phyloP scores from a whole-genome alignment of 2,113 vertebrate genomes.

The Nycticebus coucang region DNA sequence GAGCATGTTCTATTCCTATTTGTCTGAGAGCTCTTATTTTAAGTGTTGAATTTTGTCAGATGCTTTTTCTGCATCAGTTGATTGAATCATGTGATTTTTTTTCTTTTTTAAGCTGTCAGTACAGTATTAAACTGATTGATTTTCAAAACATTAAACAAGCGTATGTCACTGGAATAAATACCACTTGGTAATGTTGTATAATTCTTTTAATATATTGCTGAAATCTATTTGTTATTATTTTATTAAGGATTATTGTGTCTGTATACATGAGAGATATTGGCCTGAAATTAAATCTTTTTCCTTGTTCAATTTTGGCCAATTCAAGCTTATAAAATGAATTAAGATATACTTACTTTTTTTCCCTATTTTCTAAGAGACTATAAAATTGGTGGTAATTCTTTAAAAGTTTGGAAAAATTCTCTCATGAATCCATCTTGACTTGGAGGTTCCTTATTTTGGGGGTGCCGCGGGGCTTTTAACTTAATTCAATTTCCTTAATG shows the following conservation, averaged over 20 bases:
- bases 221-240: background rate
- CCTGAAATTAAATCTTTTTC: background rate
- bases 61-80: background rate
- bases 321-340: background rate
- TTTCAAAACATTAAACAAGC: background rate
- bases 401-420: background rate
- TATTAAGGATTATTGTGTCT: background rate
- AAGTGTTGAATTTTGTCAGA: background rate
- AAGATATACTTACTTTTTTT: background rate
- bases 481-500: background rate
- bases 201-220: background rate
- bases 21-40: background rate
- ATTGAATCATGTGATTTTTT: background rate
- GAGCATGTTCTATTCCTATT: background rate
- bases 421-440: background rate
- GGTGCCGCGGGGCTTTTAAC: background rate
- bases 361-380: background rate
- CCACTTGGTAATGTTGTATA: background rate
- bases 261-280: background rate
- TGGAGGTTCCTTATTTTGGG: background rate
- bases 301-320: background rate
- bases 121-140: background rate
- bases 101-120: background rate
- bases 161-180: background rate
- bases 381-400: background rate